Percentiles rank a stretch among this genome's conserved stretches.
Evolutionary conservation across 2,113 vertebrate genomes (phyloP).

Genomic region (Vombatus ursinus): DNA sequence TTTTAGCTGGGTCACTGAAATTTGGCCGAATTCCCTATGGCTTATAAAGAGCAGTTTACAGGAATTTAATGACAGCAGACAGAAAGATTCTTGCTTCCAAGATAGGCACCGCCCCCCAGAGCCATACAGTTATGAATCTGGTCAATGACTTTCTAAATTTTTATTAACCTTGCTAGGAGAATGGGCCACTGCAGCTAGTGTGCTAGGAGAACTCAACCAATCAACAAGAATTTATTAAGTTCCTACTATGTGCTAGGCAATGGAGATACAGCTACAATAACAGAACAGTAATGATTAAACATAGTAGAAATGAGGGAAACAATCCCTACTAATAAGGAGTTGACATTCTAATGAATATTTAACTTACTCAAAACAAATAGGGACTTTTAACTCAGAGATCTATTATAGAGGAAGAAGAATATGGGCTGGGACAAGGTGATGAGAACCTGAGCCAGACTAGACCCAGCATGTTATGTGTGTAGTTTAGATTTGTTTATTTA

Average conservation of each 20-base stretch:
- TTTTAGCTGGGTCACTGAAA: neutral
- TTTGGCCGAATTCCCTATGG: neutral
- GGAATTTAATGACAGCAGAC: neutral
- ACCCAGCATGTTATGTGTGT: neutral
- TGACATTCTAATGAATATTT: neutral
- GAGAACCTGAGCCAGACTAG: neutral
- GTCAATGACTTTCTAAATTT: neutral
- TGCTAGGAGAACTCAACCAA: neutral
- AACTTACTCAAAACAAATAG: neutral
- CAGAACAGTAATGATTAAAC: neutral
- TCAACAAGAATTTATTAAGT: neutral
- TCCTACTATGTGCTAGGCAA: neutral
- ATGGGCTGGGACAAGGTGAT: neutral
- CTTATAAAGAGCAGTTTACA: neutral
- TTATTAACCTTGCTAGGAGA: neutral
- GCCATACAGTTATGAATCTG: neutral
- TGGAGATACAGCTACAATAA: neutral
- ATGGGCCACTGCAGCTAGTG: neutral
- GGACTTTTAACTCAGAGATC: neutral
- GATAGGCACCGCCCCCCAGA: neutral
- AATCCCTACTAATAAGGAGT: neutral
- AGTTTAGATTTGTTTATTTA: neutral
- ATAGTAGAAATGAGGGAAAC: neutral
- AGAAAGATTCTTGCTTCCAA: neutral
- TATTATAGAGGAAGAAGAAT: neutral